Base-by-base conservation (phyloP, 2,888 invertebrate species). In the Zele albiditarsus region DNA sequence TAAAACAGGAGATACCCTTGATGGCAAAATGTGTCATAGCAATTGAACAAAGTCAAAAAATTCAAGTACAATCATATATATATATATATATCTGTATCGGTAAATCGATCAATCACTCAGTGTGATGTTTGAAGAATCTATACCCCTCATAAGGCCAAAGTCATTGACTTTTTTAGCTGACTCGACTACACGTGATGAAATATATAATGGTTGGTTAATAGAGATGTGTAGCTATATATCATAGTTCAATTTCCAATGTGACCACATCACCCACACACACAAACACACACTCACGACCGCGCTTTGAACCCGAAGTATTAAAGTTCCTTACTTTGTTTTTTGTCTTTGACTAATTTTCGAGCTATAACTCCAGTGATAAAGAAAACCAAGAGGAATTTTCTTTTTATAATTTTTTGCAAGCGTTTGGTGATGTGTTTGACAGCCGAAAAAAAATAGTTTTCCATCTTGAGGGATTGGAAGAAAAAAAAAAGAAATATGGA, bases 131-230 rank as follows among this genome's bases (percentile, higher is more conserved):
- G n/a, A n/a, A n/a, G 20, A 53, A 53, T 53, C 6, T 20, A 53
- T 20, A 10, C 20, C 3, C 20, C 20, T 2, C 20, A 33, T 6
- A 49, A 69, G 68, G 68, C 57, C 68, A 53, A 53, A 53, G 53
- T 10, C 53, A 53, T 53, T 8, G 53, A 33, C 10, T 69, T 57
- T 68, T 57, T 57, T 23, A 57, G 67, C 67, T 67, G 63, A 63
- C 63, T 14, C 33, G 38, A 68, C 68, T 53, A 25, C 42, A 58
- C 69, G 58, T 69, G 69, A 46, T 33, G 42, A 69, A 57, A 38
- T 69, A 20, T 20, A 53, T 53, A 20, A 53, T 20, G n/a, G n/a
- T 53, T 53, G 20, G n/a, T 20, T 53, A 53, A 53, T 53, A 53
- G 20, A n/a, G 53, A 53, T 53, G n/a, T 20, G 3, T 6, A 53